phyloP scores from a whole-genome alignment of 1,140 invertebrate species.

The Brachionus plicatilis region DNA sequence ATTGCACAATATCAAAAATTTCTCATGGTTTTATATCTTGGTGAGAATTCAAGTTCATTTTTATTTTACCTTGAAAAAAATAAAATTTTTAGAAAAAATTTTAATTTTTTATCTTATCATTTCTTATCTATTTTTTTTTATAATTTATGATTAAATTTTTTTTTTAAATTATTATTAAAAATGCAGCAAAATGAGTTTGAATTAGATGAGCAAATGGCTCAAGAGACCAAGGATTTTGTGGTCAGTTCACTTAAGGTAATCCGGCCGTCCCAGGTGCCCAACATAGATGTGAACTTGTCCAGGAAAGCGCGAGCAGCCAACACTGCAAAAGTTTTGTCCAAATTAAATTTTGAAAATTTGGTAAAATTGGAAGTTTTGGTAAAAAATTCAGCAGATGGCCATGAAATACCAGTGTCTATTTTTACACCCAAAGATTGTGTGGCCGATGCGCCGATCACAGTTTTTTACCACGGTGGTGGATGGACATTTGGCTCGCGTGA shows the following conservation, averaged over 20 bases:
- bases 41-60: neutral
- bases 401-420: conserved; percentile 19
- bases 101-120: neutral
- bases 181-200: conserved; percentile 14
- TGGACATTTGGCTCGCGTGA: conserved; percentile 17
- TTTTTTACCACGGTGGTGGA: conserved; percentile 39
- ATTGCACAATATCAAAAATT: neutral
- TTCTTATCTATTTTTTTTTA: neutral
- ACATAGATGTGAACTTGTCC: neutral
- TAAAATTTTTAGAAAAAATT: neutral
- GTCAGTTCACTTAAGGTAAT: neutral
- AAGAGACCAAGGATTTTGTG: conserved; percentile 21
- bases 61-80: neutral
- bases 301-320: conserved; percentile 15
- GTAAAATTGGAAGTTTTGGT: neutral
- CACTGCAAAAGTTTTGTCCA: neutral
- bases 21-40: neutral
- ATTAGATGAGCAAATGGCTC: conserved; percentile 8
- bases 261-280: neutral
- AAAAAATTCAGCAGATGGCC: neutral
- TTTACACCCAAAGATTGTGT: neutral
- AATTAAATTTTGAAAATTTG: conserved; percentile 13
- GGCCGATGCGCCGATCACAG: neutral
- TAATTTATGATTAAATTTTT: neutral
- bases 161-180: neutral